phyloP scores from a whole-genome alignment of 2,888 invertebrate species.

The Endotricha flammealis region DNA sequence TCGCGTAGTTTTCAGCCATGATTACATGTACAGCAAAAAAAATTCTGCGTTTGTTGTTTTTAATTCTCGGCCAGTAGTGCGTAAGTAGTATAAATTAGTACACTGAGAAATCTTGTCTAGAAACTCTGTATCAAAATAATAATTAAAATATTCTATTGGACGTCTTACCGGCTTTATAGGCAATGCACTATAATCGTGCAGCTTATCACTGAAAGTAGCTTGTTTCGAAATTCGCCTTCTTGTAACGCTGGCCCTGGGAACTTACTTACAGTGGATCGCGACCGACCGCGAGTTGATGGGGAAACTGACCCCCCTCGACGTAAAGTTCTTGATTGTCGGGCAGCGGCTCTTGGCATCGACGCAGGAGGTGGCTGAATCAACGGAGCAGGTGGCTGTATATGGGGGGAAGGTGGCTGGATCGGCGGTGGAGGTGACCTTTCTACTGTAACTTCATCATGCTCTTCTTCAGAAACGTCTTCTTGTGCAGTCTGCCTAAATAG shows the following conservation, averaged over 20 bases:
- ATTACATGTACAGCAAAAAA: too few species aligned
- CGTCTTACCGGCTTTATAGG: constrained; percentile 7
- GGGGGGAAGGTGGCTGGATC: not conserved
- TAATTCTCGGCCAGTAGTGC: constrained; percentile 15
- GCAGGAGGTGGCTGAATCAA: not conserved
- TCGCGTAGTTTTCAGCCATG: too few species aligned
- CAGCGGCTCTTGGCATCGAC: not conserved
- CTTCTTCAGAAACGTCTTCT: not conserved
- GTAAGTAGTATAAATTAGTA: constrained; percentile 15
- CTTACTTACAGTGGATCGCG: not conserved
- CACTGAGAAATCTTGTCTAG: constrained; percentile 12
- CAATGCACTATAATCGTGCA: constrained; percentile 2
- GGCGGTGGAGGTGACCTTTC: not conserved
- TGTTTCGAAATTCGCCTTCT: constrained; percentile 4
- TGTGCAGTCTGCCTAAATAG: not conserved
- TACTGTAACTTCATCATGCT: not conserved
- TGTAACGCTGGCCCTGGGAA: constrained; percentile 3
- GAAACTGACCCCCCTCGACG: not conserved
- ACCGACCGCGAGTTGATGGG: not conserved
- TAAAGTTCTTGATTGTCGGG: not conserved
- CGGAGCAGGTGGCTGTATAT: too few species aligned
- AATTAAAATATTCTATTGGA: constrained; percentile 12
- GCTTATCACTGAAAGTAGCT: not conserved
- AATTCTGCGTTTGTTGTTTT: constrained; percentile 13
- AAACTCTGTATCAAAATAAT: constrained; percentile 10